Evolutionary conservation across 2,113 vertebrate species (phyloP).

Genomic region (Gasterosteus nipponicus): DNA sequence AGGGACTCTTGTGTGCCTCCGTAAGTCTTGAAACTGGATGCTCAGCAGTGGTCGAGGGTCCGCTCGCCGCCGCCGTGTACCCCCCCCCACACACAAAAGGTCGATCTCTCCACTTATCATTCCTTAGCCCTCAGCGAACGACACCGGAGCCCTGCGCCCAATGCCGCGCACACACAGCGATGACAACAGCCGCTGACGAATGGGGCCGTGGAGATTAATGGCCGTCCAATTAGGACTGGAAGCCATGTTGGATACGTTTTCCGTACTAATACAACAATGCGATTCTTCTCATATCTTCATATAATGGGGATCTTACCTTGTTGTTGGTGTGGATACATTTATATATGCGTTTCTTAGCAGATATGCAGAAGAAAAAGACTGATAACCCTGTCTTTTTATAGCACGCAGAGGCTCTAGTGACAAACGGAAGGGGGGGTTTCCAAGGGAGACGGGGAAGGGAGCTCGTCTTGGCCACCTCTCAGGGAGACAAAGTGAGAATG

Average conservation of each 20-base stretch:
- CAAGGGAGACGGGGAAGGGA: background rate
- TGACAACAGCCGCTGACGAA: conserved; percentile 59
- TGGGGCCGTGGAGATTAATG: conserved; percentile 60
- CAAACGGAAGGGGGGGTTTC: conserved; percentile 39
- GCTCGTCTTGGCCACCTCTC: conserved; percentile 32
- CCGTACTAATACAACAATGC: conserved; percentile 11
- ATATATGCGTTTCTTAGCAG: background rate
- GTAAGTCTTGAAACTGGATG: conserved; percentile 63
- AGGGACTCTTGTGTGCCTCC: conserved; percentile 46
- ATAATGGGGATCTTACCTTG: background rate
- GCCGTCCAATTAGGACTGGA: conserved; percentile 34
- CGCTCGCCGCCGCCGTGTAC: conserved; percentile 23
- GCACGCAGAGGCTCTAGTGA: conserved; percentile 22
- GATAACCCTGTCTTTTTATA: conserved; percentile 66
- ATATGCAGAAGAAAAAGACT: conserved; percentile 31
- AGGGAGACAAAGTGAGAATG: conserved; percentile 47
- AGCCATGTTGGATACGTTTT: conserved; percentile 44
- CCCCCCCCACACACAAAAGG: conserved; percentile 47
- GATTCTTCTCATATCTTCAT: conserved; percentile 16
- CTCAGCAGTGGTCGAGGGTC: conserved; percentile 42
- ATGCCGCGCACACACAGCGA: conserved; percentile 62
- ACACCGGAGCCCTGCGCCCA: conserved; percentile 60
- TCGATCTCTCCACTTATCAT: conserved; percentile 73
- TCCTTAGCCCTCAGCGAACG: conserved; percentile 65
- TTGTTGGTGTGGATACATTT: background rate